A percentile compares a stretch with the other conserved stretches of the same genome.
Evolutionary conservation across 2,113 vertebrate genomes (phyloP).

Genomic region (Sporophila hypoxantha): DNA sequence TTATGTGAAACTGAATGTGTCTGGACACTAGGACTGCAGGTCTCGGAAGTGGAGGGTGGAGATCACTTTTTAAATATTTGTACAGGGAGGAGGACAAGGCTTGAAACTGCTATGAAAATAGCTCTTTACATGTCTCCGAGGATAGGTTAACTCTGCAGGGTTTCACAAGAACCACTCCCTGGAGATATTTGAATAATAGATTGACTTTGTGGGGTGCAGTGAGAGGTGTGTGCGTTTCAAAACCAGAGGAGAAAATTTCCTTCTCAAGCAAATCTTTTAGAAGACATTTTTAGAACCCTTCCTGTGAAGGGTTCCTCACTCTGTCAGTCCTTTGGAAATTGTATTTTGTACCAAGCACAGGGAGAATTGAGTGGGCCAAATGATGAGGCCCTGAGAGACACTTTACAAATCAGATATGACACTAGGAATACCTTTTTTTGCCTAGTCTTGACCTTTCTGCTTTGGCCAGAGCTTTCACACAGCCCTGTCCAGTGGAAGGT

Average conservation of each 20-base stretch:
- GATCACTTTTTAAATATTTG: conserved; percentile 69
- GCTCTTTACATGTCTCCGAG: conserved; percentile 18
- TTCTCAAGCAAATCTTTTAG: not conserved
- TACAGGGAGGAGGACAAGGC: conserved; percentile 62
- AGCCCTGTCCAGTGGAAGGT: not conserved
- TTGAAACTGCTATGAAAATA: conserved; percentile 24
- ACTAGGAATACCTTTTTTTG: not conserved
- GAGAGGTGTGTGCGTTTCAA: not conserved
- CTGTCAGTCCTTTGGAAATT: not conserved
- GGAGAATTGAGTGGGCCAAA: not conserved
- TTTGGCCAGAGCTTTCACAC: not conserved
- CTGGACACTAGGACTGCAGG: not conserved
- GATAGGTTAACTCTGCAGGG: not conserved
- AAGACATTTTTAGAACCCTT: not conserved
- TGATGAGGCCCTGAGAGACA: not conserved
- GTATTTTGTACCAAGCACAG: not conserved
- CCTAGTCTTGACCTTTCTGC: not conserved
- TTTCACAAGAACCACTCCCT: conserved; percentile 35
- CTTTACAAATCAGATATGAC: not conserved
- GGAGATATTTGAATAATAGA: conserved; percentile 21
- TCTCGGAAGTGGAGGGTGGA: conserved; percentile 53
- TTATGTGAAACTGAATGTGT: conserved; percentile 22
- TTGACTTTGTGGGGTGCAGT: conserved; percentile 21
- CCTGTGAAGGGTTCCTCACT: not conserved
- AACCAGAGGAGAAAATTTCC: not conserved